These are phyloP conservation scores for Drosophila histrio DNA, from an alignment of 2,888 invertebrate species.

Conservation along the genomic window DNA sequence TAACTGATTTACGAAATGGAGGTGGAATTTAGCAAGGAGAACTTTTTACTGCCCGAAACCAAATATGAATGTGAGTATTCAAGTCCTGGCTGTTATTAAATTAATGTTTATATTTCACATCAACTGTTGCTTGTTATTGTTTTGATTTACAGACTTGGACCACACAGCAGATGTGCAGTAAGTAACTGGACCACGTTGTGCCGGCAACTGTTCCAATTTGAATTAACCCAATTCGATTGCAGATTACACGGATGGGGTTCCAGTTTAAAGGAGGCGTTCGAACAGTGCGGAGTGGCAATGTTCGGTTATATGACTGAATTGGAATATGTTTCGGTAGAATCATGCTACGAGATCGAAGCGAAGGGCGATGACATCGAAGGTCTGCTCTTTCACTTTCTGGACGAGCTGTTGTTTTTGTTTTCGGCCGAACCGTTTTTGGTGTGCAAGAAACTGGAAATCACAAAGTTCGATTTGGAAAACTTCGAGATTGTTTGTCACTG, in stretches of 20 bases:
- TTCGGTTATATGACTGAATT: constrained; percentile 99
- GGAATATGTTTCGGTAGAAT: constrained; percentile 91
- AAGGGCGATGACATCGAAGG: constrained; percentile 94
- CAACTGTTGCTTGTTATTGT: constrained; percentile 6
- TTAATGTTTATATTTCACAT: not conserved
- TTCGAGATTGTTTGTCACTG: constrained; percentile 92
- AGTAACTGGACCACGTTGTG: constrained; percentile 84
- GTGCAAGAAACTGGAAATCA: constrained; percentile 93
- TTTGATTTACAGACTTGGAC: constrained; percentile 92
- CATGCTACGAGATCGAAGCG: constrained; percentile 93
- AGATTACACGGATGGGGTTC: constrained; percentile 97
- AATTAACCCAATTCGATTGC: constrained; percentile 27
- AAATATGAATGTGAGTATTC: constrained; percentile 93
- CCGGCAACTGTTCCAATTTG: not conserved
- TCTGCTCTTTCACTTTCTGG: constrained; percentile 95
- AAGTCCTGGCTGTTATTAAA: no score
- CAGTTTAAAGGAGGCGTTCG: constrained; percentile 94
- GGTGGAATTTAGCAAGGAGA: constrained; percentile 86
- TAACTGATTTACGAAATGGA: constrained; percentile 75
- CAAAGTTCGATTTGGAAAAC: constrained; percentile 92
- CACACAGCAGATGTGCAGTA: constrained; percentile 99
- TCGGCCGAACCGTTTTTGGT: constrained; percentile 96
- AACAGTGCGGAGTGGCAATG: constrained; percentile 98
- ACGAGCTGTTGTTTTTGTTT: constrained; percentile 96
- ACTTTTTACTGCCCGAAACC: constrained; percentile 87